Conservation (phyloP, 2,888 invertebrate genomes). For the Deroplatys truncata region DNA sequence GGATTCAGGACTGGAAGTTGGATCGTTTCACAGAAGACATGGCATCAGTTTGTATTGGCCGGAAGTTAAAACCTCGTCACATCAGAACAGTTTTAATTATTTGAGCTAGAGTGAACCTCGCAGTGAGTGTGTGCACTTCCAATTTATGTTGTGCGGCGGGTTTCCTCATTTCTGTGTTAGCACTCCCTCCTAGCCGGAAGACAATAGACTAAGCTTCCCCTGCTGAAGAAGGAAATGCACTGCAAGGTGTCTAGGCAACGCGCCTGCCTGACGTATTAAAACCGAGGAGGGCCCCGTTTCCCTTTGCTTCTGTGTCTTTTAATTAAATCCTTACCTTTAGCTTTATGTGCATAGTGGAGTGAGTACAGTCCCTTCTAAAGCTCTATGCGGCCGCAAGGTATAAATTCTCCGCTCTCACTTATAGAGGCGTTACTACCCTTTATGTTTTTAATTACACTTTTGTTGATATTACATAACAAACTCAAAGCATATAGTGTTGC, state of each 20-base stretch:
- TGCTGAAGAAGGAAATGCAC: neutral
- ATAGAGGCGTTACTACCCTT: too few relatives aligned
- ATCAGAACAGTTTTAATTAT: neutral
- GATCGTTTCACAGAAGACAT: too few relatives aligned
- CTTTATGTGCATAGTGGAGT: neutral
- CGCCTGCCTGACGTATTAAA: neutral
- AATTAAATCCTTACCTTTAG: slow-evolving; percentile 14
- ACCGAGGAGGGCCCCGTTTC: neutral
- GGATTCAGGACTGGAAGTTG: too few relatives aligned
- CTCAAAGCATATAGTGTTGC: too few relatives aligned
- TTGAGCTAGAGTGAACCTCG: neutral
- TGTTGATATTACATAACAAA: too few relatives aligned
- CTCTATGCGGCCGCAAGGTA: neutral
- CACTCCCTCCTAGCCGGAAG: neutral
- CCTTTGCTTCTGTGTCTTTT: neutral
- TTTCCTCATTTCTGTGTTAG: neutral
- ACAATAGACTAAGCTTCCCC: neutral
- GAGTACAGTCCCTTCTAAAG: neutral
- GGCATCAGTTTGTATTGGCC: neutral
- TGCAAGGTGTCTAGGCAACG: neutral
- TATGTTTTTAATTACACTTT: too few relatives aligned
- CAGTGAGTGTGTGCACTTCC: neutral
- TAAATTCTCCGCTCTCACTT: too few relatives aligned
- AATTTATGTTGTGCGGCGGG: neutral
- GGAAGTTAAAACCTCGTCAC: neutral